These are phyloP conservation scores for Lobophora halterata DNA, from an alignment of 2,888 invertebrate species.

Conservation along the genomic window DNA sequence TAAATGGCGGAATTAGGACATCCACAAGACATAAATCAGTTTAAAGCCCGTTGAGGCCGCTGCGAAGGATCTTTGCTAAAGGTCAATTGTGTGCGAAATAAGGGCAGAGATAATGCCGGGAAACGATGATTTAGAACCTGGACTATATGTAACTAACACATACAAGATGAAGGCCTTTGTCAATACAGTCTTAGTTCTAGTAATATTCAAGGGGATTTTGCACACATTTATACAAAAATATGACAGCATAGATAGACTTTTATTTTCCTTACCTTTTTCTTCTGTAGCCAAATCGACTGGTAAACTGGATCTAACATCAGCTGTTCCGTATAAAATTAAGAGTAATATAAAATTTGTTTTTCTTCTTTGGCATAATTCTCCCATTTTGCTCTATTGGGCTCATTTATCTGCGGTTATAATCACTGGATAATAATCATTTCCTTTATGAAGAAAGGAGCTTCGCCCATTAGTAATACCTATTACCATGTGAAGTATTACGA, in stretches of 20 bases:
- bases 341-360: constrained; percentile 58
- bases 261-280: constrained; percentile 62
- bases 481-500: neutral
- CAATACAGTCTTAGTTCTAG: too few relatives aligned
- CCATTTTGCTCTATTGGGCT: constrained; percentile 66
- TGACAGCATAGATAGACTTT: too few relatives aligned
- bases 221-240: too few relatives aligned
- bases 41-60: constrained; percentile 6
- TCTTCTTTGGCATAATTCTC: constrained; percentile 60
- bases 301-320: constrained; percentile 68
- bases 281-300: constrained; percentile 70
- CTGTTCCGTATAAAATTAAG: constrained; percentile 72
- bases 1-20: constrained; percentile 9
- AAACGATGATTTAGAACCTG: too few relatives aligned
- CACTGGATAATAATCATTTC: neutral
- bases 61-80: constrained; percentile 13
- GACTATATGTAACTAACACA: too few relatives aligned
- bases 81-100: constrained; percentile 4
- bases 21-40: constrained; percentile 12
- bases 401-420: constrained; percentile 67
- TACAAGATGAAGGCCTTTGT: too few relatives aligned
- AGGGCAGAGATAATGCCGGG: constrained; percentile 1
- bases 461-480: neutral
- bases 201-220: too few relatives aligned
- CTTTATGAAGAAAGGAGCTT: neutral